Conservation (phyloP, 2,113 vertebrate genomes). For the Scatophagus argus region DNA sequence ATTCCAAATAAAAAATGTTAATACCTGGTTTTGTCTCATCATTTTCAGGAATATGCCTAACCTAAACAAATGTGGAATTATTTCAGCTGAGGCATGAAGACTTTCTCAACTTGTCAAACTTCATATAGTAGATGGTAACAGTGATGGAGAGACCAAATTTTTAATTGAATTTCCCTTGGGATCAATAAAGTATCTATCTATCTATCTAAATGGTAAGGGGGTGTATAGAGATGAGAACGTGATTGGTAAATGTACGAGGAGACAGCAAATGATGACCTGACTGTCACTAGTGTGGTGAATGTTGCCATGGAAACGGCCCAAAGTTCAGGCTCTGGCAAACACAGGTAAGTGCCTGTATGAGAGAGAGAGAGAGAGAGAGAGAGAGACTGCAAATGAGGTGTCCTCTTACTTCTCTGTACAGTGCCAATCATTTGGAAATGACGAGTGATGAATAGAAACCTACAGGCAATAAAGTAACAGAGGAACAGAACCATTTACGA, state of each 20-base stretch:
- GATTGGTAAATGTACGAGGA: neutral
- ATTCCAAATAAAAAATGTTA: neutral
- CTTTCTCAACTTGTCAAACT: neutral
- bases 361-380: neutral
- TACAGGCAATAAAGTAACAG: too few species aligned
- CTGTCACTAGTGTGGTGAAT: slow-evolving; percentile 24
- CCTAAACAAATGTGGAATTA: neutral
- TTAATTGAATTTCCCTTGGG: too few species aligned
- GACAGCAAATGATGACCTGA: slow-evolving; percentile 26
- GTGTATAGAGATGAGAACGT: neutral
- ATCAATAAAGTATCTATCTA: too few species aligned
- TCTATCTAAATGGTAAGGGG: slow-evolving; percentile 4
- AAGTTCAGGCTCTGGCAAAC: slow-evolving; percentile 77
- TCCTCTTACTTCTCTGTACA: neutral
- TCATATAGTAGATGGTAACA: neutral
- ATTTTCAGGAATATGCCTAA: neutral
- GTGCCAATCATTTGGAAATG: neutral
- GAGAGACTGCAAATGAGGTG: neutral
- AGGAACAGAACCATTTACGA: neutral
- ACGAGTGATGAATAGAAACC: neutral
- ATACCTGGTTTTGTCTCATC: neutral
- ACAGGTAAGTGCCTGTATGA: slow-evolving; percentile 51
- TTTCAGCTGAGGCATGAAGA: neutral
- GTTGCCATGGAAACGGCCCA: slow-evolving; percentile 77
- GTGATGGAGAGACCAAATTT: neutral